These are phyloP conservation scores for Thaleichthys pacificus DNA, from an alignment of 2,797 vertebrate species.

Conservation along the genomic window DNA sequence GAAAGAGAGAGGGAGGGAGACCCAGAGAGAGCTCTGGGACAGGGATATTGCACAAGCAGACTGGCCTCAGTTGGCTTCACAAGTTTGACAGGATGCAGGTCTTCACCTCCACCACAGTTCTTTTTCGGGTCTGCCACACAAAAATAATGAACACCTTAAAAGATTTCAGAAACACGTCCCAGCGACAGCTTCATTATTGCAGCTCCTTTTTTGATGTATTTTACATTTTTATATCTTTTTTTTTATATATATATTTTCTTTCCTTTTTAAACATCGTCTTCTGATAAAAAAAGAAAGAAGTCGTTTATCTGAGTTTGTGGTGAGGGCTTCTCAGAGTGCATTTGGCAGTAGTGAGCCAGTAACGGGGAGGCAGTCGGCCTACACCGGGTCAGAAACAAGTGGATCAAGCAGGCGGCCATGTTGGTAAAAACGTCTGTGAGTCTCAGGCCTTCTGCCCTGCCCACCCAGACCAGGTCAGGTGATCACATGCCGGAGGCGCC, in stretches of 20 bases:
- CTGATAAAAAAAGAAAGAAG: conserved; percentile 59
- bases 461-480: conserved; percentile 35
- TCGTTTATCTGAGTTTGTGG: conserved; percentile 50
- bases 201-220: conserved; percentile 49
- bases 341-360: conserved; percentile 56
- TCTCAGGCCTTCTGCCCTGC: conserved; percentile 56
- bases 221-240: conserved; percentile 35
- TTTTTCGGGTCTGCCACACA: conserved; percentile 43
- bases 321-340: conserved; percentile 49
- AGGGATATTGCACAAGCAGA: conserved; percentile 71
- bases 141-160: conserved; percentile 49
- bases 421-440: conserved; percentile 43
- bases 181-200: conserved; percentile 75
- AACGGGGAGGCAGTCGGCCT: conserved; percentile 6
- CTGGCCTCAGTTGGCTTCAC: conserved; percentile 70
- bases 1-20: background rate
- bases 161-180: conserved; percentile 59
- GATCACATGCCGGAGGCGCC: conserved; percentile 96
- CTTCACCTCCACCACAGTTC: conserved; percentile 38
- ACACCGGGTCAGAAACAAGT: background rate
- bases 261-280: conserved; percentile 56
- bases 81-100: conserved; percentile 70
- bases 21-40: conserved; percentile 24
- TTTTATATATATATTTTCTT: conserved; percentile 25
- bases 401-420: conserved; percentile 66